Evolutionary conservation across 35 echinoderm and acorn worm genomes (phyloP).

Genomic region (Ptychodera flava): DNA sequence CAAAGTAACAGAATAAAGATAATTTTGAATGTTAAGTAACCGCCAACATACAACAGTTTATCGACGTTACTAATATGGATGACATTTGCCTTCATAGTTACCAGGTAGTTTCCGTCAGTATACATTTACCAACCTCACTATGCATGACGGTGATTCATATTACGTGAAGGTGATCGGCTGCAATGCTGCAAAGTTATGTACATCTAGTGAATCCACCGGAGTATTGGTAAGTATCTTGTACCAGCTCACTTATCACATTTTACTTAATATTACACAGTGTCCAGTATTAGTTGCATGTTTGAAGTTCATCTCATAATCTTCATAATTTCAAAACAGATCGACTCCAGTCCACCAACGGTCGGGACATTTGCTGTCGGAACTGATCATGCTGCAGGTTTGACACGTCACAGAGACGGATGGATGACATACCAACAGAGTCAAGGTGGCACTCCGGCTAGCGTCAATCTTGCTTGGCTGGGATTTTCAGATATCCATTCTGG

Average conservation of each 20-base stretch:
- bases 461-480: slow-evolving; percentile 31
- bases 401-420: slow-evolving; percentile 9
- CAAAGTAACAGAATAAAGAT: too few species aligned
- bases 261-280: too few species aligned
- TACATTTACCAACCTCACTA: slow-evolving; percentile 26
- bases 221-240: slow-evolving; percentile 4
- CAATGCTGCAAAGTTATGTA: slow-evolving; percentile 25
- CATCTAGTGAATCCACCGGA: not conserved
- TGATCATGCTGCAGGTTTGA: slow-evolving; percentile 29
- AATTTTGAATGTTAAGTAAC: too few species aligned
- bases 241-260: too few species aligned
- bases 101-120: slow-evolving; percentile 17
- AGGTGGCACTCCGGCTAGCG: too few species aligned
- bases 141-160: slow-evolving; percentile 32
- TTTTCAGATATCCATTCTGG: slow-evolving; percentile 31
- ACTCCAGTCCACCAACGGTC: slow-evolving; percentile 12
- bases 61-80: too few species aligned
- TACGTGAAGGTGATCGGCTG: slow-evolving; percentile 22
- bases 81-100: too few species aligned
- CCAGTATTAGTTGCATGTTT: too few species aligned
- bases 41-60: too few species aligned
- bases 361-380: slow-evolving; percentile 23
- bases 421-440: slow-evolving; percentile 16
- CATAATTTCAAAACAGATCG: slow-evolving; percentile 2
- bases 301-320: too few species aligned